These are phyloP conservation scores for Tachycineta bicolor DNA, from an alignment of 2,113 vertebrate genomes.

Conservation along the genomic window DNA sequence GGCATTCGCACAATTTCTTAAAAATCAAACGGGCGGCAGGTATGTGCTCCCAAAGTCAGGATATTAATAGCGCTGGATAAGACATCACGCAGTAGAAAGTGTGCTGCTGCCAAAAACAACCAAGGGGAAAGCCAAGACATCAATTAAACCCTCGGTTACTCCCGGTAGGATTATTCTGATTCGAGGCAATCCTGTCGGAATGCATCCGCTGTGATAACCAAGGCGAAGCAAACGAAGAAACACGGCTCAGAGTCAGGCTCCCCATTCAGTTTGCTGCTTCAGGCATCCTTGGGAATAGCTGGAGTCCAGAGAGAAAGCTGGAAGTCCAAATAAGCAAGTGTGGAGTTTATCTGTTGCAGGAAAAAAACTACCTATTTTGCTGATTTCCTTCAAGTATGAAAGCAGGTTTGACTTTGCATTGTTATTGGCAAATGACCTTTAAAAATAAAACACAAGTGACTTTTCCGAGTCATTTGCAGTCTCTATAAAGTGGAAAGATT, in stretches of 20 bases:
- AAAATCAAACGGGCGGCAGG: not conserved
- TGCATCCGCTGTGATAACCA: not conserved
- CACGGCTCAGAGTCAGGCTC: not conserved
- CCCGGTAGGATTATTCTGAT: not conserved
- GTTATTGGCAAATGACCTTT: conserved; percentile 55
- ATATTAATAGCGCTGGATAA: not conserved
- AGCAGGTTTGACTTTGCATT: conserved; percentile 12
- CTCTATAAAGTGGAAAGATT: conserved; percentile 39
- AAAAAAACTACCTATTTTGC: not conserved
- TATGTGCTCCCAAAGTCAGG: not conserved
- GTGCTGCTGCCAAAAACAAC: conserved; percentile 10
- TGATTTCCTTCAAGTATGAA: conserved; percentile 4
- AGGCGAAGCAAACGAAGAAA: not conserved
- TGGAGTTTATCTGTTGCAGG: not conserved
- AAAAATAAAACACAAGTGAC: conserved; percentile 49
- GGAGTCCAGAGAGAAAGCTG: not conserved
- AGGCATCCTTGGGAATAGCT: not conserved
- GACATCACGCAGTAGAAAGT: not conserved
- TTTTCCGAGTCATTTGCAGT: conserved; percentile 53
- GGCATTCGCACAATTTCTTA: not conserved
- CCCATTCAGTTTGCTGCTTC: not conserved
- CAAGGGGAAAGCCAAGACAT: not conserved
- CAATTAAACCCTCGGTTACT: conserved; percentile 4
- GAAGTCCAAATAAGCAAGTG: not conserved
- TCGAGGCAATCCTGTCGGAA: conserved; percentile 18